A percentile compares a stretch with the other conserved stretches of the same genome.
These are phyloP conservation scores for Adelphocoris suturalis DNA, from an alignment of 2,888 invertebrate genomes.

Conservation along the genomic window DNA sequence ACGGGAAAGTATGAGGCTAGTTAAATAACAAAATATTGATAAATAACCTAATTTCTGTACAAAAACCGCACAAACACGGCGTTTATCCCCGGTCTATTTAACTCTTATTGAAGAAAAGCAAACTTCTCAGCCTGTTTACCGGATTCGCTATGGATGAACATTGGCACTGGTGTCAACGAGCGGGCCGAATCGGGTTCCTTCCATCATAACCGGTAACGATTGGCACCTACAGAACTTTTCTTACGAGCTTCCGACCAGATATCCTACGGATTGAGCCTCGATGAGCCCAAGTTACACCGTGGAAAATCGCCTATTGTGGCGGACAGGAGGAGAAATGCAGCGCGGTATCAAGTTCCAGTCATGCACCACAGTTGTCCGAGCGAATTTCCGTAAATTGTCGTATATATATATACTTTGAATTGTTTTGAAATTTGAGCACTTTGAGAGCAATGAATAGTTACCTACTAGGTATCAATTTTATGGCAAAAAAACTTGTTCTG, in stretches of 20 bases:
- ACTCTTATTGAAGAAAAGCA: background rate
- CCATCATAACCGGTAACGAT: constrained; percentile 14
- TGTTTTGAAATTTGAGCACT: too few species aligned
- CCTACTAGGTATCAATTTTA: too few species aligned
- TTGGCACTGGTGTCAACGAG: background rate
- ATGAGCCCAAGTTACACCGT: too few species aligned
- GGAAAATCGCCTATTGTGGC: background rate
- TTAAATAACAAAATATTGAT: too few species aligned
- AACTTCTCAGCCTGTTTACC: constrained; percentile 12
- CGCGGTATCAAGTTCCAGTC: too few species aligned
- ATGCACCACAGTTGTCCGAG: too few species aligned
- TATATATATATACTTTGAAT: too few species aligned
- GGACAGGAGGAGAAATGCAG: background rate
- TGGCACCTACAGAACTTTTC: background rate
- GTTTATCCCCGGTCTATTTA: constrained; percentile 6
- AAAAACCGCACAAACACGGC: background rate
- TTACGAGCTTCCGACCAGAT: background rate
- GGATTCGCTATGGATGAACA: background rate
- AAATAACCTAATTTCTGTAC: too few species aligned
- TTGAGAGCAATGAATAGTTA: too few species aligned
- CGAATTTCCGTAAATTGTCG: too few species aligned
- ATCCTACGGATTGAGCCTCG: background rate
- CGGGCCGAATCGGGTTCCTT: constrained; percentile 5
- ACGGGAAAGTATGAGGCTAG: too few species aligned
- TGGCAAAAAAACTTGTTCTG: too few species aligned